Conservation (phyloP, 2,888 invertebrate species). For the Tetramorium bicarinatum region DNA sequence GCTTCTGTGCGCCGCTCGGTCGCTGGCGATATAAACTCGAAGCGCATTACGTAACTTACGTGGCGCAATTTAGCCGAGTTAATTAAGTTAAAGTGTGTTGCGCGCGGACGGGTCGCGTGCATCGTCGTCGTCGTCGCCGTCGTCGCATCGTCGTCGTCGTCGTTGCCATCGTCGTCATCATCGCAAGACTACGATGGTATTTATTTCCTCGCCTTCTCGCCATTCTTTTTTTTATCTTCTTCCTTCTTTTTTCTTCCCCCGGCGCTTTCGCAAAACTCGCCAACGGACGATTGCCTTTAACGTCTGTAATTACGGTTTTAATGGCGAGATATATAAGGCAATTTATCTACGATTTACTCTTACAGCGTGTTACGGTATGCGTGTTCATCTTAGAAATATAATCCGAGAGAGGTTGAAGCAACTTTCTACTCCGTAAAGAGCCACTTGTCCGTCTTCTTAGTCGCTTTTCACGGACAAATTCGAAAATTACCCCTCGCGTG, state of each 20-base stretch:
- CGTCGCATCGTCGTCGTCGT: background rate
- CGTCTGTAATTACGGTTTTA: constrained; percentile 26
- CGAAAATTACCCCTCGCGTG: constrained; percentile 28
- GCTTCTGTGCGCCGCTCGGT: constrained; percentile 64
- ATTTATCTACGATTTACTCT: constrained; percentile 25
- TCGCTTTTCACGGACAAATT: background rate
- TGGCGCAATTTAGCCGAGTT: constrained; percentile 74
- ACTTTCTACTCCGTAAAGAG: constrained; percentile 1
- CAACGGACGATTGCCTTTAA: background rate
- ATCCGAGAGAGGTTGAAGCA: background rate
- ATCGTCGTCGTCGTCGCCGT: constrained; percentile 12
- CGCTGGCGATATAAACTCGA: constrained; percentile 65
- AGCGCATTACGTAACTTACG: constrained; percentile 72
- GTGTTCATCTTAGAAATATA: constrained; percentile 20
- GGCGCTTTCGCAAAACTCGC: background rate
- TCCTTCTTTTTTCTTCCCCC: background rate
- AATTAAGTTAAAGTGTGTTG: constrained; percentile 75
- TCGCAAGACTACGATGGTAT: background rate
- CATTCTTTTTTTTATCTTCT: background rate
- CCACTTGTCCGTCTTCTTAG: constrained; percentile 19
- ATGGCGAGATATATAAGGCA: background rate
- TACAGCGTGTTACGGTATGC: background rate
- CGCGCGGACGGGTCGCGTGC: constrained; percentile 39
- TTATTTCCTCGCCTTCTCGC: constrained; percentile 27
- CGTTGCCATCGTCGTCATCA: background rate